Percentiles rank a stretch among this genome's conserved stretches.
Evolutionary conservation across 2,113 vertebrate species (phyloP).

Genomic region (Monarcha castaneiventris): DNA sequence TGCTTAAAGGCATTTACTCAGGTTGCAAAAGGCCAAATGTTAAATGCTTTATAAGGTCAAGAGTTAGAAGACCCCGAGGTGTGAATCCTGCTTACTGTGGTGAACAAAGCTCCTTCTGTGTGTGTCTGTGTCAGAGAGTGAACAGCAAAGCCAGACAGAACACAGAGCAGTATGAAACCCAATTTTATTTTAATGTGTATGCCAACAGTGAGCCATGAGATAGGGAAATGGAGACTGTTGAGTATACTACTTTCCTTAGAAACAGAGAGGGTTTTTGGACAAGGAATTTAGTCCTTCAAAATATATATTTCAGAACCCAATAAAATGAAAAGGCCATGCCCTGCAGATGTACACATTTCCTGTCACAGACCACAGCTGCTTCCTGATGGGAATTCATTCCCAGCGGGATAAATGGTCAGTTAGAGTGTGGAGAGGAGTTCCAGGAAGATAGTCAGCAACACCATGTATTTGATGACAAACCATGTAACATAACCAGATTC

Average conservation of each 20-base stretch:
- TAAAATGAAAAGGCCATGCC: background rate
- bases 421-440: background rate
- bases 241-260: background rate
- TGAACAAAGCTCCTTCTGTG: background rate
- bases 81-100: background rate
- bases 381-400: background rate
- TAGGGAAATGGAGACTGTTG: background rate
- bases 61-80: background rate
- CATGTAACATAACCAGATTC: background rate
- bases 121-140: background rate
- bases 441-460: background rate
- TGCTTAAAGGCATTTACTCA: background rate
- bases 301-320: background rate
- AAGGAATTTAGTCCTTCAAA: background rate
- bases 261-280: accelerated
- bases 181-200: background rate
- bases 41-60: background rate
- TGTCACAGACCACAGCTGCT: background rate
- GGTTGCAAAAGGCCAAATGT: background rate
- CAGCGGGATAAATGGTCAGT: background rate
- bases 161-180: background rate
- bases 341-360: background rate
- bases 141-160: background rate
- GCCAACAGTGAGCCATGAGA: background rate
- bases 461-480: background rate